Evolutionary conservation across 2,797 vertebrate genomes (phyloP).

Genomic region (Xyrichtys novacula): DNA sequence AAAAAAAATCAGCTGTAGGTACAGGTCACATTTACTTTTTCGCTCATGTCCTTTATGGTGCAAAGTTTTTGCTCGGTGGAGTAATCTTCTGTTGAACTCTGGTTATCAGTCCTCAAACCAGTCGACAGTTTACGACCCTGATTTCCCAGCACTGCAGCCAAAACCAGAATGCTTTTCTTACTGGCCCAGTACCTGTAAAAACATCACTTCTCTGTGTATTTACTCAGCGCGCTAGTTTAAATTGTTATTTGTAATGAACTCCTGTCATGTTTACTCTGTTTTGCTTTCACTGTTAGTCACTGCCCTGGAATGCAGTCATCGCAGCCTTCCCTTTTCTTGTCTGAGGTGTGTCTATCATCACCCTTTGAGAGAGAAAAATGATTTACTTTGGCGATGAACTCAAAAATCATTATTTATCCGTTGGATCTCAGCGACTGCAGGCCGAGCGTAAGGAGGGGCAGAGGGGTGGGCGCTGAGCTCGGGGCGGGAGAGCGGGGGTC

Average conservation of each 20-base stretch:
- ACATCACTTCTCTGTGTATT: slow-evolving; percentile 1
- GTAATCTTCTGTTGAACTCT: no score
- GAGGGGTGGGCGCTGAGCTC: slow-evolving; percentile 1
- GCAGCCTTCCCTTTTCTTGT: slow-evolving; percentile 43
- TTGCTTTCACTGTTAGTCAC: slow-evolving; percentile 45
- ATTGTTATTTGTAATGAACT: slow-evolving; percentile 10
- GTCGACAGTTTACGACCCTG: background rate
- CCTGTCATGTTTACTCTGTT: slow-evolving; percentile 34
- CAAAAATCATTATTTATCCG: slow-evolving; percentile 48
- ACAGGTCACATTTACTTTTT: no score
- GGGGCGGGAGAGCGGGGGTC: slow-evolving; percentile 42
- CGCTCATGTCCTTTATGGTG: no score
- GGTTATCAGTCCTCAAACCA: background rate
- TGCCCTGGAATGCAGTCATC: slow-evolving; percentile 40
- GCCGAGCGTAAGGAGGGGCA: slow-evolving; percentile 10
- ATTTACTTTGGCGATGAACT: slow-evolving; percentile 54
- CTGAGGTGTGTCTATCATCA: slow-evolving; percentile 59
- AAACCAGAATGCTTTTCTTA: slow-evolving; percentile 6
- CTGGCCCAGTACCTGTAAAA: background rate
- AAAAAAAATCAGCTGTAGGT: no score
- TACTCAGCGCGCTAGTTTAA: slow-evolving; percentile 8
- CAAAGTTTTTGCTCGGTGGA: no score
- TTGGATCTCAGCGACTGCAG: slow-evolving; percentile 21
- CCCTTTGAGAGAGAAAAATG: slow-evolving; percentile 43
- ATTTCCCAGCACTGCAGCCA: background rate